Conservation (phyloP, 2,113 vertebrate species). For the Grammomys surdaster region DNA sequence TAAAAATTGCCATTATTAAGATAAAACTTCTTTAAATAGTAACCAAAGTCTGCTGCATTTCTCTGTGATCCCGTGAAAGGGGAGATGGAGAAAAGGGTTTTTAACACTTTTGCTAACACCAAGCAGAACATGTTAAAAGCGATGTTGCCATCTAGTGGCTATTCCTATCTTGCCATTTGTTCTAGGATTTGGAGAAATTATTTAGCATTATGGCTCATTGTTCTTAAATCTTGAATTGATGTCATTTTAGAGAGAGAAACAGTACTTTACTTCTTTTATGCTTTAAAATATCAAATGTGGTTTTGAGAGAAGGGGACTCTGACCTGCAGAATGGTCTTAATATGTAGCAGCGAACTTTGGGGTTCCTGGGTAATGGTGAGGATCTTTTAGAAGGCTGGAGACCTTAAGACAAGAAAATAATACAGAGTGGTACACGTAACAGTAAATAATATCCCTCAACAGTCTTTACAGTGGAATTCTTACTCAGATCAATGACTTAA, state of each 20-base stretch:
- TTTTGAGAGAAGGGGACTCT: not conserved
- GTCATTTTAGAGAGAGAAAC: not conserved
- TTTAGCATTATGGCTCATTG: conserved; percentile 45
- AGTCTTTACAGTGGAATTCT: conserved; percentile 17
- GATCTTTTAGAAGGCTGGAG: not conserved
- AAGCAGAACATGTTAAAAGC: not conserved
- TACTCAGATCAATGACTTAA: conserved; percentile 25
- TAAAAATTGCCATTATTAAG: not conserved
- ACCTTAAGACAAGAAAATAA: not conserved
- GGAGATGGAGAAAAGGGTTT: not conserved
- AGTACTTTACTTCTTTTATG: conserved; percentile 37
- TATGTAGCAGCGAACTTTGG: not conserved
- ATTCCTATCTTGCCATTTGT: not conserved
- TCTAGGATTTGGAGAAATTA: not conserved
- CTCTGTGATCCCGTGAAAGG: not conserved
- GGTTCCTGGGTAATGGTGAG: not conserved
- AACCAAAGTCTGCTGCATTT: not conserved
- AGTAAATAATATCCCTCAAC: not conserved
- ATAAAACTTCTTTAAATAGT: not conserved
- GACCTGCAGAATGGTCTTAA: not conserved
- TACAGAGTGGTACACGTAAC: not conserved
- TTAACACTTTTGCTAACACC: not conserved
- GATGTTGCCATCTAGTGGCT: conserved; percentile 72
- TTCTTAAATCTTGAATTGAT: conserved; percentile 4
- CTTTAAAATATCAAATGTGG: conserved; percentile 14